Base-by-base conservation (phyloP, 2,113 vertebrate species). In the Oreocharis arfaki region DNA sequence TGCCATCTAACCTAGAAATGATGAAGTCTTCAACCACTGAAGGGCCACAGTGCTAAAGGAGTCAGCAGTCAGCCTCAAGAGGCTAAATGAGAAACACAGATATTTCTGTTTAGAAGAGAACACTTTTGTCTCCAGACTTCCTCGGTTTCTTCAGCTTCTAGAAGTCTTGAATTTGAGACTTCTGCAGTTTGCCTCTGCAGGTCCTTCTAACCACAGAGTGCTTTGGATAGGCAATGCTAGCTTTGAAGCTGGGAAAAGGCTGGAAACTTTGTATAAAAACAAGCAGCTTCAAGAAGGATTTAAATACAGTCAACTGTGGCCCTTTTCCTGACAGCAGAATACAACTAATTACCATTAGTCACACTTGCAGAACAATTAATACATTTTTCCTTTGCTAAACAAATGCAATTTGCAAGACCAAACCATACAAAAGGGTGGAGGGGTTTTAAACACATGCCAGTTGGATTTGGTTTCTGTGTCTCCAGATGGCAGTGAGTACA, bases 341-440 rank as follows among this genome's bases (percentile, higher is more conserved):
- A 84, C 78, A 68, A 80, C 75, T 94, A 94, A 94, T 74, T 78
- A 83, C 42, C 11, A 74, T 96, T 92, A 94, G 87, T 90, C 93
- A 97, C 75, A 81, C 41, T 88, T 79, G 59, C 44, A 89, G 88
- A 95, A 96, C 79, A 96, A 95, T 95, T 95, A 95, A 94, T 93
- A 77, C 71, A 93, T 95, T 95, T 86, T 96, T 92, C 60, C 76
- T 83, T 70, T 93, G 85, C 76, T 91, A 95, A 94, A 86, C 82
- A 96, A 95, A 96, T 67, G 60, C 39, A 93, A 67, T 95, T 91
- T 96, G 44, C 63, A 67, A 94, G 59, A 94, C 39, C 78, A 84
- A 96, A 81, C 85, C 88, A 81, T 84, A 80, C 33, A 86, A 90
- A 95, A 81, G 92, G 86, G 87, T 63, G 85, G 92, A 94, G 79